These are phyloP conservation scores for Miniopterus natalensis DNA, from an alignment of 2,113 vertebrate species.

Conservation along the genomic window DNA sequence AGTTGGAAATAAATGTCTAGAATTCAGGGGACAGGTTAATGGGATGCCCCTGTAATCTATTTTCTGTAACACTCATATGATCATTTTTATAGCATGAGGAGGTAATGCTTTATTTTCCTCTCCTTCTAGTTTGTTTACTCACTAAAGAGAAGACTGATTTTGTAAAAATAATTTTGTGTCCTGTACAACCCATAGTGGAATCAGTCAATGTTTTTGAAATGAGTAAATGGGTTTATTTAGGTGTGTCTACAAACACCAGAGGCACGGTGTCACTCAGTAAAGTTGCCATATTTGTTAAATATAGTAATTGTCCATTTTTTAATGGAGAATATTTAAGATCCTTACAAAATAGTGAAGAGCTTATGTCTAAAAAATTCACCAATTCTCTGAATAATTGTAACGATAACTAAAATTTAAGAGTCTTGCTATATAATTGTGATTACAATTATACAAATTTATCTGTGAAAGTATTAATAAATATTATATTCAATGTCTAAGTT, in stretches of 20 bases:
- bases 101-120: not conserved
- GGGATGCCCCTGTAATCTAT: not conserved
- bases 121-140: not conserved
- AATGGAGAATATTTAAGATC: not conserved
- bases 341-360: not conserved
- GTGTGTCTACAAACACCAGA: not conserved
- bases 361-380: not conserved
- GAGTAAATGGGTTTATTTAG: not conserved
- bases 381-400: not conserved
- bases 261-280: not conserved
- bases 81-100: not conserved
- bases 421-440: not conserved
- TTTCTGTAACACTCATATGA: not conserved
- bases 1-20: not conserved
- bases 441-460: not conserved
- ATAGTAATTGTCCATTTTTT: not conserved
- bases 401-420: not conserved
- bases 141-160: not conserved
- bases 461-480: not conserved
- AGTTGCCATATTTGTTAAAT: not conserved
- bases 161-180: not conserved
- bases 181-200: not conserved
- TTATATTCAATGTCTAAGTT: not conserved
- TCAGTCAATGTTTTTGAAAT: not conserved
- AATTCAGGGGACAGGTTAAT: not conserved